Base-by-base conservation (phyloP, 2,888 invertebrate genomes). In the Drosophila anomalata region DNA sequence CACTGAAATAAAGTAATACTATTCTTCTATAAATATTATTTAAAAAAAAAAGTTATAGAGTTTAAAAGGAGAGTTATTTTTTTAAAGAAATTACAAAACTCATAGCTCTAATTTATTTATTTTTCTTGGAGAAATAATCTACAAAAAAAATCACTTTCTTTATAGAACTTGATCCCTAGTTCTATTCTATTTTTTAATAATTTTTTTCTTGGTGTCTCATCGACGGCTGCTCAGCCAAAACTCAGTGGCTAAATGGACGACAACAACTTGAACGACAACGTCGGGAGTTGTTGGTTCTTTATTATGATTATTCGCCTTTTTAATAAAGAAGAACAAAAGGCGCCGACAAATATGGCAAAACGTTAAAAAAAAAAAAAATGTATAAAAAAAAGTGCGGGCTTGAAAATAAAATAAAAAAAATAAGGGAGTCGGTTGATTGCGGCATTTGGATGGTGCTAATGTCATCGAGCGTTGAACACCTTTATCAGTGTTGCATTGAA, bases 381-480 rank as follows among this genome's bases (percentile, higher is more conserved):
- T 11, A 33, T 17, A 33, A 33, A 12, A 29, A 31, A 65, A 76
- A 54, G 70, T 60, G 59, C 71, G 70, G 50, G 72, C 52, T 22
- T 29, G 20, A 29, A 41, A 20, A 22, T 17, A 17, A 20, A 20
- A 11, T n/a, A 20, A 31, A 6, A n/a, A 31, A 9, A 48, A 29
- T 26, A 51, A 41, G 26, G 46, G 22, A 22, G 41, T 17, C 33
- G 53, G 79, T 69, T 73, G 84, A 75, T 72, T 78, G 81, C 78
- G 87, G 87, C 87, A 83, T 87, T 84, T 79, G 72, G 83, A 67
- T 89, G 86, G 89, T 87, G 86, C 89, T 89, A 87, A 89, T 87
- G 86, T 89, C 86, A 86, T 80, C 89, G 85, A 88, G 89, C 87
- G 82, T 88, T 83, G 88, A 85, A 85, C 85, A 86, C 89, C 85